These are phyloP conservation scores for Gila orcuttii DNA, from an alignment of 2,113 vertebrate species.

Conservation along the genomic window DNA sequence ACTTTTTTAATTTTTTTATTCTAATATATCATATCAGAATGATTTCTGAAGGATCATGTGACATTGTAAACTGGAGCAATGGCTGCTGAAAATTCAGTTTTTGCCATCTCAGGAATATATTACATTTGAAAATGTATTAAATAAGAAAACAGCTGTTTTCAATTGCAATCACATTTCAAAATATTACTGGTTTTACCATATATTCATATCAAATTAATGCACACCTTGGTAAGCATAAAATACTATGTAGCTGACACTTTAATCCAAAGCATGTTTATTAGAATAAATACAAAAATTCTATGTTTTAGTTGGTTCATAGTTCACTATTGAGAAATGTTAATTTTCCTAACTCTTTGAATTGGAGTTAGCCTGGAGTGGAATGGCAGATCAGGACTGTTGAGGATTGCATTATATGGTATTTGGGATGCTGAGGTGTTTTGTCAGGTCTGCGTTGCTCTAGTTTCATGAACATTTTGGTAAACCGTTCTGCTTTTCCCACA, in stretches of 20 bases:
- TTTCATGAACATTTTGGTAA: conserved; percentile 1
- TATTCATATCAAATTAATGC: not conserved
- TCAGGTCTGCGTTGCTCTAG: not conserved
- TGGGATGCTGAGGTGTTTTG: not conserved
- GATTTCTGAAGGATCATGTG: not conserved
- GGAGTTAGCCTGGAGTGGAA: not conserved
- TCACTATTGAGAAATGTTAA: not conserved
- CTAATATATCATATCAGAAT: not conserved
- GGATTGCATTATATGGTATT: not conserved
- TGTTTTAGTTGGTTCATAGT: not conserved
- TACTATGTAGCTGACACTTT: not conserved
- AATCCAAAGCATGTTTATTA: not conserved
- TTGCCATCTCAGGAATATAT: not conserved
- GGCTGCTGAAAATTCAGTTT: not conserved
- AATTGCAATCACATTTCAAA: not conserved
- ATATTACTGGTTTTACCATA: not conserved
- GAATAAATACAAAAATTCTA: not conserved
- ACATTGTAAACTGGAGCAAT: not conserved
- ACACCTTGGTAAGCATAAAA: not conserved
- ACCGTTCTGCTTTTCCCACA: not conserved
- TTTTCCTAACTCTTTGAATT: not conserved
- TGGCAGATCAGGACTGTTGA: not conserved
- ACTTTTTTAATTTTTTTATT: too few species aligned
- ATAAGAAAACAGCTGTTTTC: not conserved
- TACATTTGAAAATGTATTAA: not conserved